phyloP scores from a whole-genome alignment of 2,888 invertebrate genomes.

The Dasysyrphus albostriatus region DNA sequence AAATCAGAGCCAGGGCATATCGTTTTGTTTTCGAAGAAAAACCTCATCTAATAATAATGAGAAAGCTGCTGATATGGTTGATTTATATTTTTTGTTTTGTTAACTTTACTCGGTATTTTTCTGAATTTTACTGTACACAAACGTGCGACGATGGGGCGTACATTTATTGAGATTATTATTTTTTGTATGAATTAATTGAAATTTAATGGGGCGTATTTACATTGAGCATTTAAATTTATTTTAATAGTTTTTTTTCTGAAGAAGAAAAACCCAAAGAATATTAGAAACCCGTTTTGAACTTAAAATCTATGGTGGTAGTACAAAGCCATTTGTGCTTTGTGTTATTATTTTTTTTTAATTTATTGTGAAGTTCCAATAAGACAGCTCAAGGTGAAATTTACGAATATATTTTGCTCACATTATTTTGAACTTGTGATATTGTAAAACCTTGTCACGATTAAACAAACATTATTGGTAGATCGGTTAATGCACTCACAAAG shows the following conservation, averaged over 20 bases:
- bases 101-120: neutral
- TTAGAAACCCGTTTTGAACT: slow-evolving; percentile 24
- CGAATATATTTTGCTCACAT: slow-evolving; percentile 1
- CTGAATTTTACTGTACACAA: slow-evolving; percentile 1
- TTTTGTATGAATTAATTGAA: slow-evolving; percentile 31
- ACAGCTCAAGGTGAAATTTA: slow-evolving; percentile 12
- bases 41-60: slow-evolving; percentile 34
- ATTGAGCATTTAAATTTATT: slow-evolving; percentile 10
- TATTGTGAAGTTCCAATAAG: neutral
- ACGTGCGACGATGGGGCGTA: slow-evolving; percentile 47
- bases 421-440: neutral
- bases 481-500: slow-evolving; percentile 11
- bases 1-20: slow-evolving; percentile 4
- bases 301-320: neutral
- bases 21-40: slow-evolving; percentile 52
- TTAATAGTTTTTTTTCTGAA: neutral
- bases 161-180: slow-evolving; percentile 31
- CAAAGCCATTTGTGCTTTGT: neutral
- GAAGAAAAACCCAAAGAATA: slow-evolving; percentile 28
- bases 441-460: neutral
- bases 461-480: neutral
- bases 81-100: slow-evolving; percentile 22
- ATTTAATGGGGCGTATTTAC: slow-evolving; percentile 56
- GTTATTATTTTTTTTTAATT: neutral
- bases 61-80: slow-evolving; percentile 42